Percentiles rank a stretch among this genome's conserved stretches.
These are phyloP conservation scores for Perdix hodgsoniae DNA, from an alignment of 2,797 vertebrate genomes.

Conservation along the genomic window DNA sequence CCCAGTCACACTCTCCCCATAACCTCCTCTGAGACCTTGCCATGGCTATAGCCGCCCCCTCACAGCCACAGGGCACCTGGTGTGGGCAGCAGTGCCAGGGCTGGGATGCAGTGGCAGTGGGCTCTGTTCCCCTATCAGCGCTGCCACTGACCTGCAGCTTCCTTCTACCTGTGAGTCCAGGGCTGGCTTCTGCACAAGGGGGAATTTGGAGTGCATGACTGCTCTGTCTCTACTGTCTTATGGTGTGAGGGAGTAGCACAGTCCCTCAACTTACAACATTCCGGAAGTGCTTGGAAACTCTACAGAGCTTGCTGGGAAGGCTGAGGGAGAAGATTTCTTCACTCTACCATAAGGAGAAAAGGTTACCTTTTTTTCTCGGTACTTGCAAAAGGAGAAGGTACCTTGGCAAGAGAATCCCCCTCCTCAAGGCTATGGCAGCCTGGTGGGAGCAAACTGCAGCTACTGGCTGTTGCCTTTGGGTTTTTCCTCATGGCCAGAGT, in stretches of 20 bases:
- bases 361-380: neutral
- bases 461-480: rapidly evolving
- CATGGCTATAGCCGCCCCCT: neutral
- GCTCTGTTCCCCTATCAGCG: rapidly evolving
- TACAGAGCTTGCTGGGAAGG: rapidly evolving
- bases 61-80: too few species aligned
- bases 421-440: neutral
- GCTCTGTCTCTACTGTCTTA: neutral
- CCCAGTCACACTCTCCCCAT: neutral
- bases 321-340: neutral
- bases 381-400: neutral
- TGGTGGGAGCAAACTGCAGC: neutral
- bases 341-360: neutral
- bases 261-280: neutral
- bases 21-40: neutral
- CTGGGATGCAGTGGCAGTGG: neutral
- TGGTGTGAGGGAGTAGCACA: rapidly evolving
- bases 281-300: neutral
- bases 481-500: neutral
- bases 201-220: neutral
- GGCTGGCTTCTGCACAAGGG: neutral
- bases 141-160: neutral
- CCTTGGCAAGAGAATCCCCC: rapidly evolving
- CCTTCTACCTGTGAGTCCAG: neutral
- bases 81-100: neutral